phyloP scores from a whole-genome alignment of 2,797 vertebrate genomes.

The Erethizon dorsatum region DNA sequence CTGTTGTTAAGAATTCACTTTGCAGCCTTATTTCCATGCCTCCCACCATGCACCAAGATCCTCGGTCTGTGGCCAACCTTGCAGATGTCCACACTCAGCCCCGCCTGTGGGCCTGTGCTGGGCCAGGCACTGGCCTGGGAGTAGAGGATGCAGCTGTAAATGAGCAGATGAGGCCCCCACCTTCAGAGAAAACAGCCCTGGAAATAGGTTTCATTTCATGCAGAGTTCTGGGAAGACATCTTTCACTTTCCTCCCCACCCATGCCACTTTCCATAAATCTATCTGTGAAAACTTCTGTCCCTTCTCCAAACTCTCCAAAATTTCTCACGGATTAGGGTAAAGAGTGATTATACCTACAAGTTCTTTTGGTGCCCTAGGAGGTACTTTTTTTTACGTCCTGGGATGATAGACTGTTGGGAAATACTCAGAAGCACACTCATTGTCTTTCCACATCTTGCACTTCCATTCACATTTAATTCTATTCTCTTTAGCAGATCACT shows the following conservation, averaged over 20 bases:
- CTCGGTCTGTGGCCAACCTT: not conserved
- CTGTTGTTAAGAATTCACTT: not conserved
- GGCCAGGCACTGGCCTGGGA: not conserved
- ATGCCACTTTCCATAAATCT: not conserved
- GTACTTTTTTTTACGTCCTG: not conserved
- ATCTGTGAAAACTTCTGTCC: not conserved
- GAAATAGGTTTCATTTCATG: not conserved
- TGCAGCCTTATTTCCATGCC: not conserved
- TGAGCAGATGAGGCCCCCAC: not conserved
- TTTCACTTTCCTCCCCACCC: not conserved
- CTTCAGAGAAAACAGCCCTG: not conserved
- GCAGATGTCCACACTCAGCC: not conserved
- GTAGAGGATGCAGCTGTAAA: not conserved
- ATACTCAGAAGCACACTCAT: not conserved
- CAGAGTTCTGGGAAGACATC: not conserved
- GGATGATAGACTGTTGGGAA: not conserved
- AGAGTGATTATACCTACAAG: not conserved
- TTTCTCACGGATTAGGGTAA: not conserved
- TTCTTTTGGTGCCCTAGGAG: slow-evolving; percentile 10
- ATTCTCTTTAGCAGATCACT: not conserved
- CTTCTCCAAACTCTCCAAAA: not conserved
- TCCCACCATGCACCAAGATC: not conserved
- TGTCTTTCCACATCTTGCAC: not conserved
- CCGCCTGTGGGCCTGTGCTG: not conserved
- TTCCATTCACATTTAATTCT: slow-evolving; percentile 1